A percentile compares a stretch with the other conserved stretches of the same genome.
These are phyloP conservation scores for Dolichoris vasculosae DNA, from an alignment of 1,140 invertebrate genomes.

Conservation along the genomic window DNA sequence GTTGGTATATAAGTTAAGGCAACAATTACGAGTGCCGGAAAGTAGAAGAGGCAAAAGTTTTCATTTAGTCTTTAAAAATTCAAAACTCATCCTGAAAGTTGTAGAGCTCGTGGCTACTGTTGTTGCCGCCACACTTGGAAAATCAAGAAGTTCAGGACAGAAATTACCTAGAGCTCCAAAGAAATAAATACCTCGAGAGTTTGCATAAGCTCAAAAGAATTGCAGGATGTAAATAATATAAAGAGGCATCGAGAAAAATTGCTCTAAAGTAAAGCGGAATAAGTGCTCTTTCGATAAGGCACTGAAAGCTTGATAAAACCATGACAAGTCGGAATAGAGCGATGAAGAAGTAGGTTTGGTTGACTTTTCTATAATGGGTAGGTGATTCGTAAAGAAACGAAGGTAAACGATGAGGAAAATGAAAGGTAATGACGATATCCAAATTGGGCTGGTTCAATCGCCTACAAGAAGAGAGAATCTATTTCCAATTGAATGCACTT, in stretches of 20 bases:
- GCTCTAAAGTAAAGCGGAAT: constrained; percentile 19
- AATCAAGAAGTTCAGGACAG: constrained; percentile 47
- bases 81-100: constrained; percentile 47
- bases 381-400: not conserved
- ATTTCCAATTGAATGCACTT: constrained; percentile 56
- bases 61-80: constrained; percentile 42
- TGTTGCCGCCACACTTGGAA: constrained; percentile 23
- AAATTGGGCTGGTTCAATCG: constrained; percentile 57
- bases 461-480: constrained; percentile 52
- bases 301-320: not conserved
- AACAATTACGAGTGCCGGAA: constrained; percentile 33
- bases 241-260: not conserved
- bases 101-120: not conserved
- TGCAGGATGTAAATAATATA: constrained; percentile 35
- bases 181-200: constrained; percentile 43
- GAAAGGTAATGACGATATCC: constrained; percentile 56
- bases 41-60: constrained; percentile 27
- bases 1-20: constrained; percentile 17
- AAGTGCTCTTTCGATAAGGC: constrained; percentile 16
- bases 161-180: constrained; percentile 34
- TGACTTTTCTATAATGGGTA: not conserved
- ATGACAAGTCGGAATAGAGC: too few relatives aligned
- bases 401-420: constrained; percentile 55
- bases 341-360: not conserved
- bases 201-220: constrained; percentile 40